A percentile compares a stretch with the other conserved stretches of the same genome.
phyloP scores from a whole-genome alignment of 2,888 invertebrate species.

The Morinoia aosen region DNA sequence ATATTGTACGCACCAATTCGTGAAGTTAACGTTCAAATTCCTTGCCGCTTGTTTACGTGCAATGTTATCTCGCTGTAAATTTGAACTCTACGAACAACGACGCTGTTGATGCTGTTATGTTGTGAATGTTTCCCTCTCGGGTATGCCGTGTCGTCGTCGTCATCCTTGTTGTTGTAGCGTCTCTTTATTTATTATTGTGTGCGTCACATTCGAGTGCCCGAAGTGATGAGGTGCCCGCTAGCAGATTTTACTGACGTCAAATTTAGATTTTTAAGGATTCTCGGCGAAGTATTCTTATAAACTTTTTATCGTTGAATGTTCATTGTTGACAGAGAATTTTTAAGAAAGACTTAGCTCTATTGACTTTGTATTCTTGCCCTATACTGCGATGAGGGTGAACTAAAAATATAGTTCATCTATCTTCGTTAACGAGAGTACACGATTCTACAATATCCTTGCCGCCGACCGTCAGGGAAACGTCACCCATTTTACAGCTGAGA shows the following conservation, averaged over 20 bases:
- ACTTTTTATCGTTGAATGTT: neutral
- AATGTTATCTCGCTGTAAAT: neutral
- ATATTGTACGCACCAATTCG: neutral
- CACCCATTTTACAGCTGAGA: too few relatives aligned
- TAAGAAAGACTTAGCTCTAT: neutral
- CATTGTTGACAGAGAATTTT: conserved; percentile 12
- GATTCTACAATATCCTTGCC: too few relatives aligned
- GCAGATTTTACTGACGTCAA: neutral
- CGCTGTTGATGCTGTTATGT: neutral
- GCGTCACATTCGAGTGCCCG: neutral
- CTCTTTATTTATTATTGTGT: neutral
- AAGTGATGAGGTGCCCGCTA: neutral
- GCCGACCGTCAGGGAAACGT: too few relatives aligned
- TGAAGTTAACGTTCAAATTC: too few relatives aligned
- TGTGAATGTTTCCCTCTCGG: neutral
- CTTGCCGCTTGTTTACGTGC: neutral
- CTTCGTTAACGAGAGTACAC: too few relatives aligned
- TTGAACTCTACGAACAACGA: neutral
- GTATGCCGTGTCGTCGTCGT: neutral
- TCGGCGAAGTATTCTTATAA: neutral
- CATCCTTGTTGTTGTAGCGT: neutral
- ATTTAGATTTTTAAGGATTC: neutral
- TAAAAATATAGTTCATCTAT: too few relatives aligned
- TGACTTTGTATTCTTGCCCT: neutral
- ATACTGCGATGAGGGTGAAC: neutral